phyloP scores from a whole-genome alignment of 2,888 invertebrate genomes.

The Lepidonotus clava region DNA sequence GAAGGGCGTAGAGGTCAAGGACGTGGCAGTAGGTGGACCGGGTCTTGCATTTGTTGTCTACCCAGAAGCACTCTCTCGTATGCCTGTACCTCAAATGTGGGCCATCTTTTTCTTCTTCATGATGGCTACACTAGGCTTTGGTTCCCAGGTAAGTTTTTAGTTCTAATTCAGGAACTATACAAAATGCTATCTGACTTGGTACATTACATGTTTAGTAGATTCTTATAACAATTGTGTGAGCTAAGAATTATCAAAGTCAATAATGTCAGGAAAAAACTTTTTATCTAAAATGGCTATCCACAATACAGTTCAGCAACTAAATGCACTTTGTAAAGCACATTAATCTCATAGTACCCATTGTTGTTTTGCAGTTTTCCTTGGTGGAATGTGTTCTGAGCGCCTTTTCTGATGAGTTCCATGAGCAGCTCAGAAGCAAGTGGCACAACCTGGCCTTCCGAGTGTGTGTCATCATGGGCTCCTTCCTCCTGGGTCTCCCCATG shows the following conservation, averaged over 20 bases:
- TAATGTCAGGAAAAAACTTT: too few relatives aligned
- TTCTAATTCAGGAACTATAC: background rate
- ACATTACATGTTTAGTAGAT: background rate
- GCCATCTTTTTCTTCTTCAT: constrained; percentile 80
- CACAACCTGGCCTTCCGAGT: constrained; percentile 74
- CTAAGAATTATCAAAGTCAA: too few relatives aligned
- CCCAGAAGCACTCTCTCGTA: constrained; percentile 78
- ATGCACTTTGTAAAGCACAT: too few relatives aligned
- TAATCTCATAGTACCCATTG: background rate
- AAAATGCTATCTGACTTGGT: background rate
- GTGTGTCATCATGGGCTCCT: constrained; percentile 66
- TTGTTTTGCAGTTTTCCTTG: constrained; percentile 76
- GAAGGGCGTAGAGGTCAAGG: constrained; percentile 76
- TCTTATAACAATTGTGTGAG: background rate
- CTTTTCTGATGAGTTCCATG: constrained; percentile 77
- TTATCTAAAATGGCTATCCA: too few relatives aligned
- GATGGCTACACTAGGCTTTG: constrained; percentile 80
- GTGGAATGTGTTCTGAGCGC: constrained; percentile 80
- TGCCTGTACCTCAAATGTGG: constrained; percentile 79
- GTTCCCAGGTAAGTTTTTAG: constrained; percentile 74
- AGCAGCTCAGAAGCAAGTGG: constrained; percentile 67
- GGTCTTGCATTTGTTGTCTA: constrained; percentile 80
- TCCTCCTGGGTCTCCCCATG: constrained; percentile 65
- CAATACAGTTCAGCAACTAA: too few relatives aligned
- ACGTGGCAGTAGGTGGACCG: constrained; percentile 70